Evolutionary conservation across 1,140 invertebrate genomes (phyloP).

Genomic region (Wasmannia auropunctata): DNA sequence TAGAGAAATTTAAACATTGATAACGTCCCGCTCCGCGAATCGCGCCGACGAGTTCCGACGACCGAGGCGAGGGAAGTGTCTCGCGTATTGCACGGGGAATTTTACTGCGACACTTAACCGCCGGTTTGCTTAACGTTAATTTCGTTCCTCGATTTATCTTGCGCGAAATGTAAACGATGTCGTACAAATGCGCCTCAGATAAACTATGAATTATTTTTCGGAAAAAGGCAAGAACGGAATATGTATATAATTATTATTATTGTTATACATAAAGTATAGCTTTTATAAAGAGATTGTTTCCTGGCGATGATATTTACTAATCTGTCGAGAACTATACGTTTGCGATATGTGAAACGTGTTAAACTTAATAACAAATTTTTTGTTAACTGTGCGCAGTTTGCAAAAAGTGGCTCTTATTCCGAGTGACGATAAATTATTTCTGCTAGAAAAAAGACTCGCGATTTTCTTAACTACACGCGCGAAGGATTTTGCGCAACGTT

Average conservation of each 20-base stretch:
- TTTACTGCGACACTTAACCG: constrained; percentile 42
- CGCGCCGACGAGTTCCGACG: constrained; percentile 21
- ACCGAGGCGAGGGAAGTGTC: constrained; percentile 24
- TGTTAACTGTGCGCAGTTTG: too few relatives aligned
- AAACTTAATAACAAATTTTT: too few relatives aligned
- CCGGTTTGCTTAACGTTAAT: constrained; percentile 52
- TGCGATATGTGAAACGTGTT: too few relatives aligned
- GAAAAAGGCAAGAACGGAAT: background rate
- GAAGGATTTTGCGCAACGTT: background rate
- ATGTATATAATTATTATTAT: background rate
- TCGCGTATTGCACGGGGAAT: constrained; percentile 35
- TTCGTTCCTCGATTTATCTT: constrained; percentile 50
- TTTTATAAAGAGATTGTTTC: background rate
- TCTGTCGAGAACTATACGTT: too few relatives aligned
- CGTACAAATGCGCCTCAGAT: constrained; percentile 7
- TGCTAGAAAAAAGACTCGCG: background rate
- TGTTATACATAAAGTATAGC: background rate
- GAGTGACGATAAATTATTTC: too few relatives aligned
- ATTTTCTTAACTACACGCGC: background rate
- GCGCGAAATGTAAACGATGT: constrained; percentile 37
- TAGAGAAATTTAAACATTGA: constrained; percentile 69
- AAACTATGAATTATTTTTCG: constrained; percentile 42
- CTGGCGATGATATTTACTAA: background rate
- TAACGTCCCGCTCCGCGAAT: constrained; percentile 56
- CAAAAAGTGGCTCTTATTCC: background rate